Conservation (phyloP, 2,113 vertebrate species). For the Nematolebias whitei region DNA sequence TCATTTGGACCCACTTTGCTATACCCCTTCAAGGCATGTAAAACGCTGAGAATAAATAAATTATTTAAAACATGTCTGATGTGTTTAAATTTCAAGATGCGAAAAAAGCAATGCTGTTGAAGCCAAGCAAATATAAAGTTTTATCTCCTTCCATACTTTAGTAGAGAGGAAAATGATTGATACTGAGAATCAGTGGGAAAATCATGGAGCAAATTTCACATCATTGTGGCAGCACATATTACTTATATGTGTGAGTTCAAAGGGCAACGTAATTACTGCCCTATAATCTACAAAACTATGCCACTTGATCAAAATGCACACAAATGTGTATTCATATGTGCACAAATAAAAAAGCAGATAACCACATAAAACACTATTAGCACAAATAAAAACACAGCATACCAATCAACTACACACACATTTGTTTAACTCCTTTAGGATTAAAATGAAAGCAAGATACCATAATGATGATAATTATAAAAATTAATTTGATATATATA, state of each 20-base stretch:
- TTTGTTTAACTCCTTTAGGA: conserved; percentile 14
- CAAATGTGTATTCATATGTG: too few species aligned
- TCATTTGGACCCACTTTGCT: conserved; percentile 56
- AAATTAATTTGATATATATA: too few species aligned
- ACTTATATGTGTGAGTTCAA: conserved; percentile 33
- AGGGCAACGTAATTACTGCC: conserved; percentile 18
- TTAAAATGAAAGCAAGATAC: conserved; percentile 13
- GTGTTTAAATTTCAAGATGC: conserved; percentile 1
- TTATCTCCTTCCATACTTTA: conserved; percentile 28
- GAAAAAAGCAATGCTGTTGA: conserved; percentile 3
- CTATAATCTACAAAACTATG: too few species aligned
- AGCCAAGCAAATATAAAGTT: conserved; percentile 6
- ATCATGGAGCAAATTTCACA: conserved; percentile 19
- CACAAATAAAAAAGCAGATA: conserved; percentile 21
- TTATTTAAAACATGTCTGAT: conserved; percentile 6
- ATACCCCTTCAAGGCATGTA: conserved; percentile 31
- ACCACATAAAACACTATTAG: conserved; percentile 21
- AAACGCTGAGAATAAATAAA: conserved; percentile 31
- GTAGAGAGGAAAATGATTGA: background rate
- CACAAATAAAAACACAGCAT: background rate
- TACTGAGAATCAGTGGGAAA: conserved; percentile 15
- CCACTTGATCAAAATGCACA: too few species aligned
- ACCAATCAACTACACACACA: background rate
- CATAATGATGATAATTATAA: too few species aligned
- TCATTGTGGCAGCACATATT: conserved; percentile 25